Evolutionary conservation across 1,140 invertebrate genomes (phyloP), one percentile per base, ranked within the genome.

Genomic region (Venturia canescens): DNA sequence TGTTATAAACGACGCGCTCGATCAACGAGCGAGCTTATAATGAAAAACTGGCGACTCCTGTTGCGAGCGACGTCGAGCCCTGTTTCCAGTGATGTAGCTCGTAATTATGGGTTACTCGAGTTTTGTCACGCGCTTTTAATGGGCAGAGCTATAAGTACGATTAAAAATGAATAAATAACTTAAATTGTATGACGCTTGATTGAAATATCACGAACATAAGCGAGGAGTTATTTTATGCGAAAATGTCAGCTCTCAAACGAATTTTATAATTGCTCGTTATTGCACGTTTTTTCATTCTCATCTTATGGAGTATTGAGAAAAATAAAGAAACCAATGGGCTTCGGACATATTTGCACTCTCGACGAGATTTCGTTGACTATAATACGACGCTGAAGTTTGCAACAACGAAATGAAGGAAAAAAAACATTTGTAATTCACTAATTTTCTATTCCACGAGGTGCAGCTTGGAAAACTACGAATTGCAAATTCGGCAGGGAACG

Each of bases 201-300:
- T 69, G 66, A 69, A 69, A 69, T 31, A 31, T 69, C 66, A 69
- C n/a, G 66, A 69, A 69, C n/a, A 69, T 69, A 3, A 69, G 29
- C 29, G 66, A 69, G 21, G 29, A 3, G 27, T 29, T n/a, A 29
- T 1, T 18, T 31, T 16, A 29, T 31, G 27, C 31, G n/a, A 18
- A 31, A 18, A 31, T 31, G 29, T 69, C 26, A 34, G 3, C 34
- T 34, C 38, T 44, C 0, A 69, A 18, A 69, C 31, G 66, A 69
- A 31, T 11, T 69, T 69, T 31, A 69, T 69, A 21, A 69, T 69
- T 31, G 66, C 29, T 69, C 11, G 66, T 69, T 4, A 16, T 29
- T 27, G 31, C 26, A 18, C 29, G 66, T 16, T 13, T 31, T n/a
- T 23, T 53, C 26, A 13, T 63, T 63, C 27, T 23, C 23, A 27